Conservation (phyloP, 2,888 invertebrate genomes). For the Luffia ferchaultella region DNA sequence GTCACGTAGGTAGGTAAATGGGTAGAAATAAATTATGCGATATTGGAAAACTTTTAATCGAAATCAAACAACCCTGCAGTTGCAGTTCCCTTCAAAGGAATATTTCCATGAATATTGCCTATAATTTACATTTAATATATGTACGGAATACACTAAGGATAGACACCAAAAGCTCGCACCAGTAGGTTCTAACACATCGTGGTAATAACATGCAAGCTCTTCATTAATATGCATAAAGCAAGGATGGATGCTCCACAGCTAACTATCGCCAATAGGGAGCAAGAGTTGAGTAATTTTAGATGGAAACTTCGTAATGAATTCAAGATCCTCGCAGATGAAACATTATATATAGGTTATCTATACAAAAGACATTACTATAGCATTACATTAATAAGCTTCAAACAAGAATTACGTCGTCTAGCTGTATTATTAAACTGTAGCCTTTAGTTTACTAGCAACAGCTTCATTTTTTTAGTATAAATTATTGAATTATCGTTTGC, state of each 20-base stretch:
- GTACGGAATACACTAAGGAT: slow-evolving; percentile 22
- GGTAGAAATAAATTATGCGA: too few relatives aligned
- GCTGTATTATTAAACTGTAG: too few relatives aligned
- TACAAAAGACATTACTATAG: background rate
- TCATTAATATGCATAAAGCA: slow-evolving; percentile 54
- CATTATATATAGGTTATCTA: background rate
- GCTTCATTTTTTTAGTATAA: too few relatives aligned
- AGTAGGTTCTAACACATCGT: slow-evolving; percentile 23
- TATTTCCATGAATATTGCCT: slow-evolving; percentile 21
- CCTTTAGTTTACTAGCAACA: too few relatives aligned
- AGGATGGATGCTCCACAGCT: slow-evolving; percentile 31
- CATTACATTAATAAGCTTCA: background rate
- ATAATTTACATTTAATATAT: slow-evolving; percentile 21
- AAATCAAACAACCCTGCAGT: background rate
- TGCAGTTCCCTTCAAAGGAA: slow-evolving; percentile 3
- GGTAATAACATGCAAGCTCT: slow-evolving; percentile 35
- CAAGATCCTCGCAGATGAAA: slow-evolving; percentile 29
- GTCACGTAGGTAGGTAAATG: too few relatives aligned
- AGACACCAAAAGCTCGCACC: slow-evolving; percentile 21
- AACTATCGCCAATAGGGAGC: slow-evolving; percentile 38
- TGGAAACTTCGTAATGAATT: slow-evolving; percentile 51
- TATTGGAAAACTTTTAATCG: background rate
- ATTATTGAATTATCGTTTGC: too few relatives aligned
- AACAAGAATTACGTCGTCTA: background rate
- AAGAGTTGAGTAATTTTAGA: slow-evolving; percentile 35